Evolutionary conservation across 2,113 vertebrate species (phyloP), one percentile per base, ranked within the genome.

Genomic region (Mola mola): DNA sequence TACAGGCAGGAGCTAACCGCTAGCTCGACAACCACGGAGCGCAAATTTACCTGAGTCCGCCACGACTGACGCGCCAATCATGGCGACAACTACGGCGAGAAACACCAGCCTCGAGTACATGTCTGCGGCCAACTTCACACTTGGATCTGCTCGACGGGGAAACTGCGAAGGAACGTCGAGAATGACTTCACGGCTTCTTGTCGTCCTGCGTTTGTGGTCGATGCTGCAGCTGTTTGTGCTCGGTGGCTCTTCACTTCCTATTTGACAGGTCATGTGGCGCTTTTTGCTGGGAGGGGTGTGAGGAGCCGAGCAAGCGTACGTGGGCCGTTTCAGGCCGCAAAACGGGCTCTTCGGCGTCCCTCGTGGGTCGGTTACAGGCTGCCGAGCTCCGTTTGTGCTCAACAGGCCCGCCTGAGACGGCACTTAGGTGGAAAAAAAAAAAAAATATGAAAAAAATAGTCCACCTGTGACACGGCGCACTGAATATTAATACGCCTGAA

Each of bases 231-330:
- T 73, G 73, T 36, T 42, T 67, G 56, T 60, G 51, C 41, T 78
- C 38, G 26, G 29, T 48, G 31, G 68, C 68, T 71, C 52, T 5
- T 58, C 69, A 90, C 90, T 91, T 90, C 89, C 90, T 89, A 85
- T 82, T 88, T 75, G 68, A 81, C 78, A 78, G 87, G 88, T 91
- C 90, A 92, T 75, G 89, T 92, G 90, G 79, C 87, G 74, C 44
- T 68, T 84, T 55, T 53, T 16, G 25, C 51, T 40, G 65, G 72
- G 84, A 66, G 69, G 79, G 65, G 59, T 40, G 42, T 65, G 17
- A 25, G 19, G 49, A 21, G 22, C 12, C 5, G 43, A 2, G 12
- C 11, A 25, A 37, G n/a, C 8, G 16, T 16, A 19, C 20, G 36
- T 20, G 41, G 53, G 22, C 26, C 5, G 28, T 5, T 15, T 4